phyloP scores from a whole-genome alignment of 2,797 vertebrate species.

The Lepus townsendii region DNA sequence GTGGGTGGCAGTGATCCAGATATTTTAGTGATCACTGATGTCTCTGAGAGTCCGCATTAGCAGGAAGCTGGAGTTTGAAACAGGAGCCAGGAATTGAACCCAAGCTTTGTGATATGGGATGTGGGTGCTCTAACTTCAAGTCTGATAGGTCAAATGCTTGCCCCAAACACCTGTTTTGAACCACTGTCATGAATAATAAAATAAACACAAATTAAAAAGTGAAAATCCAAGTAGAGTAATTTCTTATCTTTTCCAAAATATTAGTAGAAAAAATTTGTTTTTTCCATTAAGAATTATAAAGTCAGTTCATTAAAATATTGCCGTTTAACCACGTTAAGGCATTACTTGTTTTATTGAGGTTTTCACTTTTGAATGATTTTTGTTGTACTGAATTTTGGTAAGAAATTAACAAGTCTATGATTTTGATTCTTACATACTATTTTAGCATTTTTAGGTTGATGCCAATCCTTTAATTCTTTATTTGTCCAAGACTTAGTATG shows the following conservation, averaged over 20 bases:
- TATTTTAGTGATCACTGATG: too few relatives aligned
- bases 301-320: constrained; percentile 22
- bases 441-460: constrained; percentile 43
- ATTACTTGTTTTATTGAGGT: constrained; percentile 55
- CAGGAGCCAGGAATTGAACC: too few relatives aligned
- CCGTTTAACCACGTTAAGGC: constrained; percentile 56
- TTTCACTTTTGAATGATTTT: constrained; percentile 73
- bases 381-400: constrained; percentile 64
- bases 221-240: constrained; percentile 10
- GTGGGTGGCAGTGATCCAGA: too few relatives aligned
- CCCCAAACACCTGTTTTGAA: constrained; percentile 1
- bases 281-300: constrained; percentile 48
- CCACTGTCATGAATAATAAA: constrained; percentile 32
- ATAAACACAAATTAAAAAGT: constrained; percentile 36
- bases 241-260: constrained; percentile 53
- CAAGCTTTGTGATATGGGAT: too few relatives aligned
- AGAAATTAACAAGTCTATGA: constrained; percentile 68
- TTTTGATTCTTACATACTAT: constrained; percentile 51
- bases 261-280: constrained; percentile 59
- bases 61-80: too few relatives aligned
- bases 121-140: too few relatives aligned
- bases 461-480: constrained; percentile 59
- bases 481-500: constrained; percentile 47
- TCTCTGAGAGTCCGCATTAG: too few relatives aligned
- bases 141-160: too few relatives aligned